These are phyloP conservation scores for Typhlichthys eigenmanni DNA, from an alignment of 2,797 vertebrate genomes.

Conservation along the genomic window DNA sequence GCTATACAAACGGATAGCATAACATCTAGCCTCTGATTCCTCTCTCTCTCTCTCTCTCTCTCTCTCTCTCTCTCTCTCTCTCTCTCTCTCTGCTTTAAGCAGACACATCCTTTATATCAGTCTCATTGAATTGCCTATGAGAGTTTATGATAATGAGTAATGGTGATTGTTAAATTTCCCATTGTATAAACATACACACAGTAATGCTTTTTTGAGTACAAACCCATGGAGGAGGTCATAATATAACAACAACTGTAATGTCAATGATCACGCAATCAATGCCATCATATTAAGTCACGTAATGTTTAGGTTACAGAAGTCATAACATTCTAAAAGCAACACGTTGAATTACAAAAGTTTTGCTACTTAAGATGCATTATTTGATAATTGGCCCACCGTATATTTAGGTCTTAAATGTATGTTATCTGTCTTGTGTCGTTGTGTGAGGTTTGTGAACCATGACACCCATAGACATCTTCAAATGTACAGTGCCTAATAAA, in stretches of 20 bases:
- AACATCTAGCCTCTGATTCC: background rate
- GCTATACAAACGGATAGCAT: too few relatives aligned
- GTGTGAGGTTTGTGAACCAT: too few relatives aligned
- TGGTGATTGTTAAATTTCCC: background rate
- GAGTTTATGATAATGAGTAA: constrained; percentile 9
- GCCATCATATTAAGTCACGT: too few relatives aligned
- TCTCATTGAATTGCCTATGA: constrained; percentile 9
- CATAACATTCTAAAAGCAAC: background rate
- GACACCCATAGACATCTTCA: too few relatives aligned
- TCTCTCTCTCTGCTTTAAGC: background rate
- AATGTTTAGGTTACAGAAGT: too few relatives aligned
- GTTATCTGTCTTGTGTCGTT: too few relatives aligned
- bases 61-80: background rate
- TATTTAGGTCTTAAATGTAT: too few relatives aligned
- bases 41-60: too few relatives aligned
- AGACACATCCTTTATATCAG: constrained; percentile 36
- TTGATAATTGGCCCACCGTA: background rate
- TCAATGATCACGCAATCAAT: background rate
- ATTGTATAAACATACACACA: constrained; percentile 11
- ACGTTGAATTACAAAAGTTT: too few relatives aligned
- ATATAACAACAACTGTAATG: background rate
- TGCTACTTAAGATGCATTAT: too few relatives aligned
- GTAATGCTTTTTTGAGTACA: background rate
- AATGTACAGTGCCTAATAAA: too few relatives aligned
- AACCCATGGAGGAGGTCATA: background rate